Evolutionary conservation across 1,140 invertebrate genomes (phyloP), one percentile per base, ranked within the genome.

Genomic region (Eulimnadia texana): DNA sequence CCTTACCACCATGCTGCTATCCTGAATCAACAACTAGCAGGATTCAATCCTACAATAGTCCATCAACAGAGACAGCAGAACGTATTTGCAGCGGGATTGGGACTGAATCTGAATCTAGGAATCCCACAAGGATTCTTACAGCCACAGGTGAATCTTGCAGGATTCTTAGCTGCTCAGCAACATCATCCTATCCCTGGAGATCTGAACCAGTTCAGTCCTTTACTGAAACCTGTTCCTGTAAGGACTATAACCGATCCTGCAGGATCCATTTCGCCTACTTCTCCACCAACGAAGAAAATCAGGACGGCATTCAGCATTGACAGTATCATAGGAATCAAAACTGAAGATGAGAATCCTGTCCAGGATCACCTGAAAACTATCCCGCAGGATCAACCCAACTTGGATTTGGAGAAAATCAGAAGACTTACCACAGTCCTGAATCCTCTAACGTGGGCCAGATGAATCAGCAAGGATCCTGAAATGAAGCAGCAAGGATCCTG

Each of bases 1-100:
- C 68, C 70, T 56, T 69, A 72, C 62, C 67, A 69, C 50, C 65
- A 70, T 66, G 50, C 72, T 69, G 67, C 60, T 51, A 66, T 63
- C 16, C 16, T 42, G 33, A 42, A 42, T 42, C 33, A 42, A 16
- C 33, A 42, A 1, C 24, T 60, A 23, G 58, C 42, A 19, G 25
- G 42, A 10, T 50, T 42, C 33, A 42, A 42, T 42, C 6, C 33
- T 16, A 16, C 33, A n/a, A n/a, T n/a, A n/a, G n/a, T n/a, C 6
- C 33, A 6, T 42, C 33, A 16, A 9, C 33, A 9, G 6, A 6
- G 6, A 9, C 33, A 42, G 16, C 6, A 6, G 6, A 42, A 42
- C 33, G 33, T 42, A 16, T 42, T 42, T 16, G 33, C 6, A 42
- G 33, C 33, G 16, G 33, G 33, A 42, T 42, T 42, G 33, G 33